Evolutionary conservation across 2,113 vertebrate genomes (phyloP).

Genomic region (Eubucco bourcierii): DNA sequence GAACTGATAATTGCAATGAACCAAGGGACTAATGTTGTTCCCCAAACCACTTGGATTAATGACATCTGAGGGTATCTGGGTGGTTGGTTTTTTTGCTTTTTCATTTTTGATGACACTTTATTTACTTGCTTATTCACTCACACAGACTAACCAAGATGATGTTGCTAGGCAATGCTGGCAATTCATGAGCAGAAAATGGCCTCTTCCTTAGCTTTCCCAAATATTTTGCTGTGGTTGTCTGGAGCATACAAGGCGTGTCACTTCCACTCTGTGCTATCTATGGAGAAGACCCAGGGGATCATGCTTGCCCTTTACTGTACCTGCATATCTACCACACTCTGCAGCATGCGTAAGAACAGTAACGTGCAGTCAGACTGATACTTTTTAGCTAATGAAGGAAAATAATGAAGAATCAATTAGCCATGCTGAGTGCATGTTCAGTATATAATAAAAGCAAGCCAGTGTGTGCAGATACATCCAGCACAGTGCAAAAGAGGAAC

Average conservation of each 20-base stretch:
- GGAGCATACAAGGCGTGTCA: not conserved
- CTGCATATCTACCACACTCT: not conserved
- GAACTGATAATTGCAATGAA: not conserved
- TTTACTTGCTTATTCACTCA: slow-evolving; percentile 1
- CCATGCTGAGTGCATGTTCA: not conserved
- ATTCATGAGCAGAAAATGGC: not conserved
- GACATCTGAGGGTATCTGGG: not conserved
- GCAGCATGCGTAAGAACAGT: not conserved
- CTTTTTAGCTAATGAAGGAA: not conserved
- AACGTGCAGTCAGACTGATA: not conserved
- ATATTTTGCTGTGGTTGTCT: not conserved
- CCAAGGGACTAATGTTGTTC: not conserved
- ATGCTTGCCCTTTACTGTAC: not conserved
- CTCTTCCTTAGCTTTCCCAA: not conserved
- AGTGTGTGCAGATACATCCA: not conserved
- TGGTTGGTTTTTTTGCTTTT: not conserved
- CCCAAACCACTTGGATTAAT: not conserved
- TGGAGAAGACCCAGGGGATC: not conserved
- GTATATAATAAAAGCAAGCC: not conserved
- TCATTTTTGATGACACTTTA: not conserved
- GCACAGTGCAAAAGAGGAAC: not conserved
- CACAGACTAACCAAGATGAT: not conserved
- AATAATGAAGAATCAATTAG: not conserved
- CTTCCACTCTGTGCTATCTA: not conserved
- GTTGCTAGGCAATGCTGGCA: slow-evolving; percentile 27